Conservation (phyloP, 2,888 invertebrate species). For the Scaptomyza cyrtandrae region DNA sequence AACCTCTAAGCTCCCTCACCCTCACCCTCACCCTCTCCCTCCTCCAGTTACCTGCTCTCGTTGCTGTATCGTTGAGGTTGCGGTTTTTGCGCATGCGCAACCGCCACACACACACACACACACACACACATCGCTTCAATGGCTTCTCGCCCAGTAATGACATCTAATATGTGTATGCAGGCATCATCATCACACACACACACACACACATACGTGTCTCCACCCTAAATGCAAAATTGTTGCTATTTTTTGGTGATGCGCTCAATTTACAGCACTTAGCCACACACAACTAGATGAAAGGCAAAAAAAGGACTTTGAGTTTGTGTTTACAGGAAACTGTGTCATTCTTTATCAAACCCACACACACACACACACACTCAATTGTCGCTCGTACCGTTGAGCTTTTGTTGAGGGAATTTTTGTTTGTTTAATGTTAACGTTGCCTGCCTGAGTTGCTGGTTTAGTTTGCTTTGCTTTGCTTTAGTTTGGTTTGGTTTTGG, state of each 20-base stretch:
- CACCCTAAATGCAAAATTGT: slow-evolving; percentile 32
- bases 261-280: slow-evolving; percentile 71
- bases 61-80: background rate
- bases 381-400: slow-evolving; percentile 41
- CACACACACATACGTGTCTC: background rate
- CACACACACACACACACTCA: slow-evolving; percentile 14
- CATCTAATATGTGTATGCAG: background rate
- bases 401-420: slow-evolving; percentile 48
- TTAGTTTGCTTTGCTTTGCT: background rate
- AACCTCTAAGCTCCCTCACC: background rate
- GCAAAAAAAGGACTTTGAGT: slow-evolving; percentile 31
- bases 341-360: slow-evolving; percentile 48
- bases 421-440: slow-evolving; percentile 60
- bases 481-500: background rate
- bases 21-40: background rate
- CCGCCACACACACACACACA: slow-evolving; percentile 49
- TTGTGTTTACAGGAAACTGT: slow-evolving; percentile 62
- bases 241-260: slow-evolving; percentile 63
- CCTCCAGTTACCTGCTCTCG: too few relatives aligned
- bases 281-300: background rate
- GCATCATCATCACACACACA: background rate
- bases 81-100: slow-evolving; percentile 66
- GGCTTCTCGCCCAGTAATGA: background rate
- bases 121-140: background rate
- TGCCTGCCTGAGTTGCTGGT: slow-evolving; percentile 19